These are phyloP conservation scores for Diarsia brunnea DNA, from an alignment of 2,888 invertebrate genomes.

Conservation along the genomic window DNA sequence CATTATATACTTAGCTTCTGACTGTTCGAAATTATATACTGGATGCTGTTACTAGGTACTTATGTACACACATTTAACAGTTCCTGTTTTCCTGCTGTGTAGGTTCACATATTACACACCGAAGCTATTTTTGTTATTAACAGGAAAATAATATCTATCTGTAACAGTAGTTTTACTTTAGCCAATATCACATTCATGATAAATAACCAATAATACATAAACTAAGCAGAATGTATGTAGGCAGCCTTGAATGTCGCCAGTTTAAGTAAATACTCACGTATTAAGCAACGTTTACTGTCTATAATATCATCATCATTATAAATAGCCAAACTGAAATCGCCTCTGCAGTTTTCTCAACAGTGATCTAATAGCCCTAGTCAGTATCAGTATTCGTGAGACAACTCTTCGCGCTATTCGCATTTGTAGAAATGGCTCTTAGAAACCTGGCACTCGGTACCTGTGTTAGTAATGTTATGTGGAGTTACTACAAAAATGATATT, in stretches of 20 bases:
- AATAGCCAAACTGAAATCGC: slow-evolving; percentile 79
- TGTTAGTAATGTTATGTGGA: slow-evolving; percentile 49
- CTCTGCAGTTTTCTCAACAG: slow-evolving; percentile 72
- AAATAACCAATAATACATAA: slow-evolving; percentile 19
- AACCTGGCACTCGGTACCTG: not conserved
- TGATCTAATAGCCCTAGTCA: slow-evolving; percentile 67
- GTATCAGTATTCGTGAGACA: slow-evolving; percentile 59
- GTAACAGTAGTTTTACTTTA: slow-evolving; percentile 11
- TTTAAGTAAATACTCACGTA: slow-evolving; percentile 71
- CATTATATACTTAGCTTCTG: not conserved
- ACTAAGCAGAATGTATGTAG: slow-evolving; percentile 46
- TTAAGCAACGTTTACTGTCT: slow-evolving; percentile 73
- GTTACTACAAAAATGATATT: slow-evolving; percentile 86
- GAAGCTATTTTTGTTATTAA: slow-evolving; percentile 29
- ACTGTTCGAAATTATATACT: not conserved
- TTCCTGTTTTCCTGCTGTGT: slow-evolving; percentile 46
- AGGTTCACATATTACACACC: not conserved
- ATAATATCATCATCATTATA: slow-evolving; percentile 86
- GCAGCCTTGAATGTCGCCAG: slow-evolving; percentile 76
- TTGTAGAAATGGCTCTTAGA: slow-evolving; percentile 4
- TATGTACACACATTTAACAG: not conserved
- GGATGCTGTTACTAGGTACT: not conserved
- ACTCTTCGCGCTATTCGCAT: slow-evolving; percentile 20
- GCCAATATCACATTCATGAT: slow-evolving; percentile 11
- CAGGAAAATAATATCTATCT: slow-evolving; percentile 48